Conservation (phyloP, 2,888 invertebrate genomes). For the Anodontia alba region DNA sequence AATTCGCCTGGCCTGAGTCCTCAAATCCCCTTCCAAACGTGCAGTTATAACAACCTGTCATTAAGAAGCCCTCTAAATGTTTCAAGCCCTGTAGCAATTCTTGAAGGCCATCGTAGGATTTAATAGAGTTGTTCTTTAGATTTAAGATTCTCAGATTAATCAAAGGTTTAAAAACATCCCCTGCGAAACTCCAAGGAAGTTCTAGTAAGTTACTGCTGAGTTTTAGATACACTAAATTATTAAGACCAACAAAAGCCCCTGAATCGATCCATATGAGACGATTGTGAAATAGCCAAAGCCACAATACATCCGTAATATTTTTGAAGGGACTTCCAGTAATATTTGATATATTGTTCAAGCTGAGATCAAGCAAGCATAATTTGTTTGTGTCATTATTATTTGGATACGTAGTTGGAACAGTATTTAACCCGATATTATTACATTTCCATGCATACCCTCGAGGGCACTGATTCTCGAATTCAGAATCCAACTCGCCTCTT, state of each 20-base stretch:
- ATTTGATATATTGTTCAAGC: conserved; percentile 3
- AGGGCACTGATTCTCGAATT: not conserved
- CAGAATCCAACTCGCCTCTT: not conserved
- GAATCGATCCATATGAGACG: not conserved
- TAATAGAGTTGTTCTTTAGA: conserved; percentile 22
- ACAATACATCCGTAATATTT: not conserved
- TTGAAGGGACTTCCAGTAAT: not conserved
- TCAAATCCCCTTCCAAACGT: conserved; percentile 25
- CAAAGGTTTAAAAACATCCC: conserved; percentile 27
- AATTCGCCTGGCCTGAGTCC: not conserved
- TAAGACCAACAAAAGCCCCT: conserved; percentile 18
- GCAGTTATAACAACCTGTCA: conserved; percentile 16
- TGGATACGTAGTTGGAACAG: not conserved
- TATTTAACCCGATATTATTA: not conserved
- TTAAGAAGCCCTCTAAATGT: not conserved
- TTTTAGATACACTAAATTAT: conserved; percentile 25
- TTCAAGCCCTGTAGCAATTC: not conserved
- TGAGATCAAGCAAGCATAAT: conserved; percentile 21
- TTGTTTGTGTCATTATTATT: not conserved
- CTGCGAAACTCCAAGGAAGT: conserved; percentile 15
- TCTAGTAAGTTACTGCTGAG: conserved; percentile 19
- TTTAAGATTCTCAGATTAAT: conserved; percentile 13
- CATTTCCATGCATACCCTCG: conserved; percentile 21
- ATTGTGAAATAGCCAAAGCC: conserved; percentile 5
- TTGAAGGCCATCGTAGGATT: conserved; percentile 18